phyloP scores from a whole-genome alignment of 2,888 invertebrate species.

The Cheilosia scutellata region DNA sequence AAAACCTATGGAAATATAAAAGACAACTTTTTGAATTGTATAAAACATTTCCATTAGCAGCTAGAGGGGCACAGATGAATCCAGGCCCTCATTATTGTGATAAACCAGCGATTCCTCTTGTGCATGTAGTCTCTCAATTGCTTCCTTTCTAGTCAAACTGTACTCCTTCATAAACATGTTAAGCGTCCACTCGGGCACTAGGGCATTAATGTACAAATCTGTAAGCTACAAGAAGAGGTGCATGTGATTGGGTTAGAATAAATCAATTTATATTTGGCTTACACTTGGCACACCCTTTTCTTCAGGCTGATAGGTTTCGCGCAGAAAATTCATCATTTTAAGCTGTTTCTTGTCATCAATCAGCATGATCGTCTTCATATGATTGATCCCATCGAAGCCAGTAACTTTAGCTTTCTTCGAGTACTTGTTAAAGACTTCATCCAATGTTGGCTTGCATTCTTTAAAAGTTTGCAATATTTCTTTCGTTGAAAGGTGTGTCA shows the following conservation, averaged over 20 bases:
- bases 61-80: constrained; percentile 24
- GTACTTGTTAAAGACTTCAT: constrained; percentile 75
- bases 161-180: constrained; percentile 80
- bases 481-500: constrained; percentile 60
- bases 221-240: constrained; percentile 76
- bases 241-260: background rate
- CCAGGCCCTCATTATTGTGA: constrained; percentile 28
- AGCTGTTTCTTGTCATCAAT: constrained; percentile 75
- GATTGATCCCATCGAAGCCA: constrained; percentile 76
- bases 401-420: constrained; percentile 71
- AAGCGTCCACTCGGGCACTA: constrained; percentile 81
- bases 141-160: constrained; percentile 78
- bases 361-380: constrained; percentile 78
- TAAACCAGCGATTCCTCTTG: constrained; percentile 79
- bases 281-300: constrained; percentile 66
- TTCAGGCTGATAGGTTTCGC: constrained; percentile 62
- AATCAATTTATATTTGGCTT: constrained; percentile 2
- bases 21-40: background rate
- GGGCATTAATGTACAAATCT: constrained; percentile 80
- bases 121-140: constrained; percentile 78
- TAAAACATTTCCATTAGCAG: background rate
- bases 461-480: constrained; percentile 63
- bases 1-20: background rate
- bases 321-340: constrained; percentile 77
- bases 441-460: constrained; percentile 57